Percentiles rank a stretch among this genome's conserved stretches.
Evolutionary conservation across 2,113 vertebrate genomes (phyloP).

Genomic region (Plotosus lineatus): DNA sequence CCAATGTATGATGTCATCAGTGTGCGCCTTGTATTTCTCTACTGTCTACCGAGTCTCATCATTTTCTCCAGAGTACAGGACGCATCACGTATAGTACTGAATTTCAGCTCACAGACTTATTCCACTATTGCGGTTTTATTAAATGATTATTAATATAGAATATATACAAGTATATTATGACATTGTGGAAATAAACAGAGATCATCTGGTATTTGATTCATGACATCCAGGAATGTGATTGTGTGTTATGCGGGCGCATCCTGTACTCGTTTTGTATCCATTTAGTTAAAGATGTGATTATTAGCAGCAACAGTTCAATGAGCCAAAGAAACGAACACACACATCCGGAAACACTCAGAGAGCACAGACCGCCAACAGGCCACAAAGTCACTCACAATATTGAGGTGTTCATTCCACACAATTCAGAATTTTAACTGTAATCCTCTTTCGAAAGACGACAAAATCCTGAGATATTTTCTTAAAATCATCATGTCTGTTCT

Average conservation of each 20-base stretch:
- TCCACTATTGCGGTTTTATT: background rate
- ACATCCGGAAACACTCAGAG: too few species aligned
- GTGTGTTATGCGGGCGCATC: background rate
- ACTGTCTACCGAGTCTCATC: background rate
- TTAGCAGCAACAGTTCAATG: too few species aligned
- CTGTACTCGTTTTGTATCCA: background rate
- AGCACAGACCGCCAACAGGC: too few species aligned
- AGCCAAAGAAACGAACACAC: too few species aligned
- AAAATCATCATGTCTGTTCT: too few species aligned
- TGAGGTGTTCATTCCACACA: too few species aligned
- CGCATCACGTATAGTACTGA: background rate
- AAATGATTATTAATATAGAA: too few species aligned
- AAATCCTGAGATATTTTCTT: too few species aligned
- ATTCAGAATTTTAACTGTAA: too few species aligned
- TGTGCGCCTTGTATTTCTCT: background rate
- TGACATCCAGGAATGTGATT: background rate
- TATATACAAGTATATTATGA: background rate
- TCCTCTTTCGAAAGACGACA: too few species aligned
- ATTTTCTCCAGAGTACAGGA: background rate
- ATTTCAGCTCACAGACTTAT: background rate
- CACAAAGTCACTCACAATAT: too few species aligned
- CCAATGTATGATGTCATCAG: constrained; percentile 1
- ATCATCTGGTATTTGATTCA: background rate
- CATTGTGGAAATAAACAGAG: background rate
- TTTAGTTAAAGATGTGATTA: too few species aligned